A percentile compares a stretch with the other conserved stretches of the same genome.
Evolutionary conservation across 2,113 vertebrate species (phyloP).

Genomic region (Ceyx melanurus): DNA sequence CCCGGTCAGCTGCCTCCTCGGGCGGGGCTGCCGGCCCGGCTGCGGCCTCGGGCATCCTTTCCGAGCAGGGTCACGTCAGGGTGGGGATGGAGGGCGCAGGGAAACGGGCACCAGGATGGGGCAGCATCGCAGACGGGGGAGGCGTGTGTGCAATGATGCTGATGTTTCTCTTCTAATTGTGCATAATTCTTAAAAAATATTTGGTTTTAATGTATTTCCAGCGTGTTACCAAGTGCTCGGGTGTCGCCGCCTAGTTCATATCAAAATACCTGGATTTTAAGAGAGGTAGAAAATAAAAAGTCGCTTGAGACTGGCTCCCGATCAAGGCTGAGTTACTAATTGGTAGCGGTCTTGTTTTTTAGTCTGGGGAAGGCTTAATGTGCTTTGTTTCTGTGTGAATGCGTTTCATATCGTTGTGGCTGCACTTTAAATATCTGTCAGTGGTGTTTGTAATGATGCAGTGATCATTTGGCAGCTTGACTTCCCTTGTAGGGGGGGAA

Average conservation of each 20-base stretch:
- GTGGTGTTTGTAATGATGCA: neutral
- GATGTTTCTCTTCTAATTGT: neutral
- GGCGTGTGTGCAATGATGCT: accelerated
- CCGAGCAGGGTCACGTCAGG: neutral
- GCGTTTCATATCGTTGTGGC: neutral
- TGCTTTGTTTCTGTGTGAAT: neutral
- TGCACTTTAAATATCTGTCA: neutral
- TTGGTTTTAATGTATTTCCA: neutral
- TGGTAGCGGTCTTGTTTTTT: neutral
- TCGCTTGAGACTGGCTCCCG: neutral
- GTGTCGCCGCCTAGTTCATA: accelerated
- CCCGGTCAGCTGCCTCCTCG: neutral
- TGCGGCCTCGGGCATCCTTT: neutral
- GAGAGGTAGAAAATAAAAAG: neutral
- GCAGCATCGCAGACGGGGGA: neutral
- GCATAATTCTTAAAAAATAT: neutral
- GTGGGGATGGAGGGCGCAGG: neutral
- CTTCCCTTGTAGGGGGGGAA: neutral
- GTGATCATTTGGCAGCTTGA: neutral
- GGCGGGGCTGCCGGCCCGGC: accelerated
- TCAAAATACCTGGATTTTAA: neutral
- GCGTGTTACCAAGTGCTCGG: neutral
- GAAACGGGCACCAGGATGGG: accelerated
- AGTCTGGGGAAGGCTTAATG: too few relatives aligned
- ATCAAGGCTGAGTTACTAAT: neutral